These are phyloP conservation scores for Patella depressa DNA, from an alignment of 2,888 invertebrate species.

Conservation along the genomic window DNA sequence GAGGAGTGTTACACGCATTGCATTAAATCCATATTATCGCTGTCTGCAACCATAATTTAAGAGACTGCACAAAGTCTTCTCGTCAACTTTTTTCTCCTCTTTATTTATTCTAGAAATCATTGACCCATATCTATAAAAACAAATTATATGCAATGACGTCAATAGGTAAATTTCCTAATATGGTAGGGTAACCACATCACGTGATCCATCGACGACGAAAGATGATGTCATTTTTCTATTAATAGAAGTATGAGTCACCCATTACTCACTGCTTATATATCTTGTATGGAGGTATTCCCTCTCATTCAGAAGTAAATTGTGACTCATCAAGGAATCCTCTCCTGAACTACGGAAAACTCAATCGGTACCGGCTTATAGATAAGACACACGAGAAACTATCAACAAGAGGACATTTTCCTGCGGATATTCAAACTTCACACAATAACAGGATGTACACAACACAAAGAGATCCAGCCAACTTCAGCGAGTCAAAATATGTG, in stretches of 20 bases:
- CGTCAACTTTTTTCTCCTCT: neutral
- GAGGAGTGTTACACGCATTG: no score
- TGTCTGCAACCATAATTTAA: no score
- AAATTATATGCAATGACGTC: neutral
- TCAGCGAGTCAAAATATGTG: slow-evolving; percentile 66
- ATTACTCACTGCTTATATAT: slow-evolving; percentile 6
- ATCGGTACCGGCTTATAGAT: neutral
- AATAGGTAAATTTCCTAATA: neutral
- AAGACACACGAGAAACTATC: neutral
- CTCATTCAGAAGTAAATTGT: slow-evolving; percentile 37
- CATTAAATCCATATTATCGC: no score
- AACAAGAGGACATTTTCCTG: no score
- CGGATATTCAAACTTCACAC: no score
- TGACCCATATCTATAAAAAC: neutral
- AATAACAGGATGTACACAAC: slow-evolving; percentile 7
- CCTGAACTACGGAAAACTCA: slow-evolving; percentile 16
- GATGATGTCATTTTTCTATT: slow-evolving; percentile 3
- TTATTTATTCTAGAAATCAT: neutral
- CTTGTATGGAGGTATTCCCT: slow-evolving; percentile 46
- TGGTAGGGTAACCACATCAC: neutral
- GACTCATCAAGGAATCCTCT: slow-evolving; percentile 48
- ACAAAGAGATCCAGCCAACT: slow-evolving; percentile 36
- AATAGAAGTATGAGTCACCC: slow-evolving; percentile 5
- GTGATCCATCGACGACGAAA: neutral
- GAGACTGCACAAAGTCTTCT: no score